phyloP scores from a whole-genome alignment of 2,888 invertebrate genomes.

The Geophilus truncorum region DNA sequence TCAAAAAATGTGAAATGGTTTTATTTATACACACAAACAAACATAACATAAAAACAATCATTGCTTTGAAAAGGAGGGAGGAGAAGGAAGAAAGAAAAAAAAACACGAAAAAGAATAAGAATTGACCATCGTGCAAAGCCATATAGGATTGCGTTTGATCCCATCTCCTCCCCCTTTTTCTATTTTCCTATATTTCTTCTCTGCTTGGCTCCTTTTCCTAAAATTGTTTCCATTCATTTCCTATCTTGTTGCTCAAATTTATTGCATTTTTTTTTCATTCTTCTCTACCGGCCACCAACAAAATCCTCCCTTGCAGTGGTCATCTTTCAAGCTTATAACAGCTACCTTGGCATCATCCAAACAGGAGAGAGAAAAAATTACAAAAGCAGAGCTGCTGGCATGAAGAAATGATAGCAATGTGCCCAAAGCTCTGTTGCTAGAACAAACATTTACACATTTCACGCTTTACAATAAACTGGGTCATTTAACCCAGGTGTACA shows the following conservation, averaged over 20 bases:
- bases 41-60: not conserved
- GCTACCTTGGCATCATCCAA: constrained; percentile 25
- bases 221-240: constrained; percentile 27
- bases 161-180: not conserved
- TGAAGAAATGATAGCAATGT: constrained; percentile 3
- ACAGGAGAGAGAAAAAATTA: not conserved
- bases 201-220: constrained; percentile 3
- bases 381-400: constrained; percentile 1
- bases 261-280: not conserved
- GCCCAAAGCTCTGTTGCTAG: not conserved
- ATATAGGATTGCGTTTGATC: not conserved
- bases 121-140: not conserved
- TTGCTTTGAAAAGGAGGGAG: not conserved
- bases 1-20: too few species aligned
- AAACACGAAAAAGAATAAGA: not conserved
- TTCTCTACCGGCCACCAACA: not conserved
- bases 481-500: constrained; percentile 21
- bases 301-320: not conserved
- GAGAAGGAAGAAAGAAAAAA: not conserved
- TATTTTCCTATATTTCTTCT: not conserved
- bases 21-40: not conserved
- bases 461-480: not conserved
- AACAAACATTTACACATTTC: constrained; percentile 27
- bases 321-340: constrained; percentile 21
- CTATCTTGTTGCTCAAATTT: constrained; percentile 23